Percentiles rank a stretch among this genome's conserved stretches.
Conservation (phyloP, 2,888 invertebrate species). For the Lepidochrysops patricia region DNA sequence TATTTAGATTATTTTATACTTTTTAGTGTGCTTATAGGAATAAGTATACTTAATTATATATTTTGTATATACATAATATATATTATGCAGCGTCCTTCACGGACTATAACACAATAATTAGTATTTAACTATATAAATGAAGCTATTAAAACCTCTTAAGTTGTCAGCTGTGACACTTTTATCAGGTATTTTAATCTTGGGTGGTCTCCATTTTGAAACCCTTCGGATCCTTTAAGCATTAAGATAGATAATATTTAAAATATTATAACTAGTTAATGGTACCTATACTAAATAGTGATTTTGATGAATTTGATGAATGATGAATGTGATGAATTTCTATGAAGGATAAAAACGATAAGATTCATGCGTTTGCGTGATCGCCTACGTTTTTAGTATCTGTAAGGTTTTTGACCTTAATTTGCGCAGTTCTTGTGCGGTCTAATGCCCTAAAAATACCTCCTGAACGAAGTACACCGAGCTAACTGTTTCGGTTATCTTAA, state of each 20-base stretch:
- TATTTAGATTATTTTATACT: too few relatives aligned
- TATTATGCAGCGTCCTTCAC: too few relatives aligned
- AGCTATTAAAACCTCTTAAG: background rate
- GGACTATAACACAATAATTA: too few relatives aligned
- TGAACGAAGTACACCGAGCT: constrained; percentile 18
- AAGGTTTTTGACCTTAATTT: background rate
- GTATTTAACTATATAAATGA: too few relatives aligned
- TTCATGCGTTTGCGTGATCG: background rate
- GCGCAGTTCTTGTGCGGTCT: background rate
- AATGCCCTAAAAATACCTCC: constrained; percentile 2
- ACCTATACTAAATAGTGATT: too few relatives aligned
- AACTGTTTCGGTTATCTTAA: constrained; percentile 41
- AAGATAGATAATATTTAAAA: background rate
- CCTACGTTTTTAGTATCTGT: background rate
- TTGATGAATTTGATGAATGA: too few relatives aligned
- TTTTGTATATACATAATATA: too few relatives aligned
- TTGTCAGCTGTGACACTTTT: background rate
- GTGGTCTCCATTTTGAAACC: background rate
- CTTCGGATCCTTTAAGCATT: background rate
- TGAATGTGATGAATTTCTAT: too few relatives aligned
- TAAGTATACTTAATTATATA: too few relatives aligned
- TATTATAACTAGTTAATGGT: too few relatives aligned
- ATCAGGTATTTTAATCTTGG: background rate
- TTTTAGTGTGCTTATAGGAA: too few relatives aligned
- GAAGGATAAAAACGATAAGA: too few relatives aligned